A percentile compares a stretch with the other conserved stretches of the same genome.
These are phyloP conservation scores for Serrognathus titanus DNA, from an alignment of 2,888 invertebrate genomes.

Conservation along the genomic window DNA sequence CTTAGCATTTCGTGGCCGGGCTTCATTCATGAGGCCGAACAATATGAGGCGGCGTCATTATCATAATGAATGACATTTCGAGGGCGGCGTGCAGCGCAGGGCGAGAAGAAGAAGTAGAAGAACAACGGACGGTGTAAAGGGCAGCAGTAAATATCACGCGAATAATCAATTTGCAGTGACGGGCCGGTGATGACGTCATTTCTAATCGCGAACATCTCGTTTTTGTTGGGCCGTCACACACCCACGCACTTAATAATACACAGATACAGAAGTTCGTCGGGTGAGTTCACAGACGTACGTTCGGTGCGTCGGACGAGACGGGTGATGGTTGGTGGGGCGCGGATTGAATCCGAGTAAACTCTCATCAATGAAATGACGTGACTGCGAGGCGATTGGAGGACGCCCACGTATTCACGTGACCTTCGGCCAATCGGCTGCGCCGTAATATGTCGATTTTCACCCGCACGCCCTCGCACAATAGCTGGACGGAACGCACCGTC, in stretches of 20 bases:
- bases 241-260: slow-evolving; percentile 21
- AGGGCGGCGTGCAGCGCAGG: neutral
- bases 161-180: slow-evolving; percentile 32
- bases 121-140: slow-evolving; percentile 8
- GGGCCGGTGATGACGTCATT: slow-evolving; percentile 33
- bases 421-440: slow-evolving; percentile 39
- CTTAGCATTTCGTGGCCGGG: no score
- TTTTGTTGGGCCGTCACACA: slow-evolving; percentile 29
- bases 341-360: slow-evolving; percentile 10
- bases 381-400: slow-evolving; percentile 41
- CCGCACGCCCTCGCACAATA: slow-evolving; percentile 34
- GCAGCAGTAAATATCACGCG: slow-evolving; percentile 22
- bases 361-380: slow-evolving; percentile 57
- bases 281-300: slow-evolving; percentile 11
- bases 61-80: neutral
- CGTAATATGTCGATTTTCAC: slow-evolving; percentile 30
- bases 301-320: slow-evolving; percentile 3
- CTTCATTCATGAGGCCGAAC: neutral
- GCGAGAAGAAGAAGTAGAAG: neutral
- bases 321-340: slow-evolving; percentile 6
- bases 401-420: slow-evolving; percentile 45
- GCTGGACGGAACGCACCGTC: slow-evolving; percentile 11
- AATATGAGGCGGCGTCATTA: neutral
- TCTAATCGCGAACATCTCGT: slow-evolving; percentile 31
- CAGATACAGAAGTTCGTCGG: neutral